These are phyloP conservation scores for Notothenia coriiceps DNA, from an alignment of 2,113 vertebrate genomes.

Conservation along the genomic window DNA sequence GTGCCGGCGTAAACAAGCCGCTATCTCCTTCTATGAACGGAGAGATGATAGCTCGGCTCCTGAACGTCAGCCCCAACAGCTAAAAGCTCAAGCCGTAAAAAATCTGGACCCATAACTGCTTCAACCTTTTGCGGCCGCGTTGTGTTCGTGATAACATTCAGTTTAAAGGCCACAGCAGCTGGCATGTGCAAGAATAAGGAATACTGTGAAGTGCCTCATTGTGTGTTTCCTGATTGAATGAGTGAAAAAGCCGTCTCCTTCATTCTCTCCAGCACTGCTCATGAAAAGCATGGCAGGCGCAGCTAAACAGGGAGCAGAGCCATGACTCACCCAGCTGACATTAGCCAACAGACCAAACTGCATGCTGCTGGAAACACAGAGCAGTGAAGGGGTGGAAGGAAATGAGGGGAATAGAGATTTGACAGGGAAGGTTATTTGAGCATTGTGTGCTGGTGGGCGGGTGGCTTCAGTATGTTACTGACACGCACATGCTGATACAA, in stretches of 20 bases:
- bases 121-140: conserved; percentile 22
- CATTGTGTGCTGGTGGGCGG: neutral
- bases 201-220: conserved; percentile 42
- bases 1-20: neutral
- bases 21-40: neutral
- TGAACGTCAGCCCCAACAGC: neutral
- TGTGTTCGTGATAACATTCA: conserved; percentile 40
- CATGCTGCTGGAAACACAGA: conserved; percentile 51
- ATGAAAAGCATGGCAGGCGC: conserved; percentile 70
- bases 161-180: conserved; percentile 25
- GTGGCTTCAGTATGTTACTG: neutral
- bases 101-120: neutral
- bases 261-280: conserved; percentile 46
- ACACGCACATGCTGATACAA: neutral
- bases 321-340: conserved; percentile 74
- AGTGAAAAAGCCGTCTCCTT: conserved; percentile 61
- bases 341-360: conserved; percentile 50
- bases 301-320: conserved; percentile 64
- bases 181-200: conserved; percentile 11
- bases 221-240: conserved; percentile 56
- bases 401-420: conserved; percentile 39
- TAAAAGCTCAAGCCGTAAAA: neutral
- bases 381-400: conserved; percentile 52
- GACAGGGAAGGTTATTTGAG: conserved; percentile 28
- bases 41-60: neutral